These are phyloP conservation scores for Noctua comes DNA, from an alignment of 2,888 invertebrate genomes.

Conservation along the genomic window DNA sequence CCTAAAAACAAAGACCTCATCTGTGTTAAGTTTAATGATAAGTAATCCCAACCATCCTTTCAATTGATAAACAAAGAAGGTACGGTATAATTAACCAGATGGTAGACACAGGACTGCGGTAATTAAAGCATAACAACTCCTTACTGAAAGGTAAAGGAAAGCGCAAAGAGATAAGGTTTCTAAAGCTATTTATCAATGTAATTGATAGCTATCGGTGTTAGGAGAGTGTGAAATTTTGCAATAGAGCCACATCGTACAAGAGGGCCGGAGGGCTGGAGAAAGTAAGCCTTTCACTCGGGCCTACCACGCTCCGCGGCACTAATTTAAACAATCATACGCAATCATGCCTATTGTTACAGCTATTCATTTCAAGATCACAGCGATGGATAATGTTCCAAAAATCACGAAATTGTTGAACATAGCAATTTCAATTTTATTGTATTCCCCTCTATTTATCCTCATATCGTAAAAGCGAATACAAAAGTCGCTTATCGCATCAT, in stretches of 20 bases:
- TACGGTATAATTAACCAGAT: constrained; percentile 25
- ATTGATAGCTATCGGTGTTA: constrained; percentile 81
- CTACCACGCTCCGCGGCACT: constrained; percentile 77
- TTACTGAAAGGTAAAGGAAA: constrained; percentile 69
- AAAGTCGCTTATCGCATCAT: constrained; percentile 61
- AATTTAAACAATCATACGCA: constrained; percentile 84
- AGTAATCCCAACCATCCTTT: constrained; percentile 15
- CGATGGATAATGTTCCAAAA: constrained; percentile 52
- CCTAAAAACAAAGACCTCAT: constrained; percentile 1
- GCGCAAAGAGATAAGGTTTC: constrained; percentile 74
- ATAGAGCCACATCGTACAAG: constrained; percentile 80
- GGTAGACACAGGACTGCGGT: constrained; percentile 21
- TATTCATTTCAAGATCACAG: constrained; percentile 67
- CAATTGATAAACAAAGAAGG: constrained; percentile 33
- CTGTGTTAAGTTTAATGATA: background rate
- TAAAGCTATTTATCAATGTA: constrained; percentile 81
- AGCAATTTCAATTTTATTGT: constrained; percentile 42
- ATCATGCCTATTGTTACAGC: constrained; percentile 75
- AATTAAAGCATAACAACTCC: constrained; percentile 48
- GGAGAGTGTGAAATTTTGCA: constrained; percentile 87
- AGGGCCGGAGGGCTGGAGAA: constrained; percentile 89
- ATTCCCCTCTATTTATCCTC: constrained; percentile 47
- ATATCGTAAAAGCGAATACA: constrained; percentile 49
- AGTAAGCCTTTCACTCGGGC: constrained; percentile 88
- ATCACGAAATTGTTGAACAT: constrained; percentile 55